Evolutionary conservation across 2,888 invertebrate genomes (phyloP), one percentile per base, ranked within the genome.

Genomic region (Dryococelus australis): DNA sequence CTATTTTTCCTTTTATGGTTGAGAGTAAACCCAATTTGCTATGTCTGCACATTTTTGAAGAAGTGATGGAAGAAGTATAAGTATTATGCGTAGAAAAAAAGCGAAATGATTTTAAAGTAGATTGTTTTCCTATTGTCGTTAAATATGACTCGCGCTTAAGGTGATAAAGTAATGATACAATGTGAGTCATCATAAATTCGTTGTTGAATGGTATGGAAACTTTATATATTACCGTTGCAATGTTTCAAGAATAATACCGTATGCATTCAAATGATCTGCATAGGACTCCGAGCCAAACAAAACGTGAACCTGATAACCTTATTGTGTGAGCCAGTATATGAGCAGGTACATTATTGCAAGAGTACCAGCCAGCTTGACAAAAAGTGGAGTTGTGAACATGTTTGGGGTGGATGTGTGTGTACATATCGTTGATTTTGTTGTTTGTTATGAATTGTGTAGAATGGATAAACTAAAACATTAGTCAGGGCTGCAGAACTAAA

Each of bases 191-290:
- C 65, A 65, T 0, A 65, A 65, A 65, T 65, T 65, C 16, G 65
- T 65, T 65, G 65, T 65, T 65, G 65, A 65, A 65, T 65, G 65
- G 65, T 24, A 65, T 65, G 24, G 65, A 65, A 65, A 20, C n/a
- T 65, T 16, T 65, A 65, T 65, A n/a, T 65, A 65, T 65, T 65
- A 65, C 20, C n/a, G 65, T 65, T 16, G n/a, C 65, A 65, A n/a
- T 65, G 65, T 65, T 65, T 65, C 20, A 65, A 65, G 65, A 65
- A 16, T 65, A 65, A 65, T 10, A 65, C 65, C 65, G 4, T 8
- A n/a, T 65, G 65, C 65, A 65, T n/a, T 65, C 65, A 65, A 65
- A 65, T 65, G 65, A 65, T 65, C 65, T 65, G 65, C 65, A 65
- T 65, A 65, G 65, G 65, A 65, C 65, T 65, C 65, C 65, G 65